These are phyloP conservation scores for Volucella inanis DNA, from an alignment of 2,888 invertebrate genomes.

Conservation along the genomic window DNA sequence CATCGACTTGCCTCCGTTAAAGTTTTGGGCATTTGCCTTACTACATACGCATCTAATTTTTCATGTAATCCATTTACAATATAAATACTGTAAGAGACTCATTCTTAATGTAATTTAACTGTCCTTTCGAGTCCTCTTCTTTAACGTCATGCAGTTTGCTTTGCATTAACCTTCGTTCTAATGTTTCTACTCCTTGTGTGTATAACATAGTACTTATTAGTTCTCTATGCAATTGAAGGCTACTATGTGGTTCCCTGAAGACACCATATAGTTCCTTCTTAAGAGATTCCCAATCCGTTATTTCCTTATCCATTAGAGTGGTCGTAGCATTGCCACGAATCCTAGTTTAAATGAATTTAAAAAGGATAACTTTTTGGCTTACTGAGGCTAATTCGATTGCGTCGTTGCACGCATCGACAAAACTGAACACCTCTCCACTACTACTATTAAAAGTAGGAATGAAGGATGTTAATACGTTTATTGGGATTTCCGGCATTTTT, in stretches of 20 bases:
- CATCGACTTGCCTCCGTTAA: not conserved
- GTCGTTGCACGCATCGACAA: constrained; percentile 20
- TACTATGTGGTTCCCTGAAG: constrained; percentile 16
- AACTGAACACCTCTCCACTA: not conserved
- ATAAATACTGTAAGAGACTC: too few species aligned
- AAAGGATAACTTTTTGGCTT: not conserved
- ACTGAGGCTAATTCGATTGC: constrained; percentile 18
- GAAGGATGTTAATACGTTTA: too few species aligned
- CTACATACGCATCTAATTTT: not conserved
- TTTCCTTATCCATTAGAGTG: constrained; percentile 10
- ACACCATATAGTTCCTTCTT: constrained; percentile 8
- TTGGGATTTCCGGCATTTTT: too few species aligned
- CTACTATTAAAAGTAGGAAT: not conserved
- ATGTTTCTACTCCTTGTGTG: too few species aligned
- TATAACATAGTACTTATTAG: constrained; percentile 16
- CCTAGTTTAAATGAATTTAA: constrained; percentile 1
- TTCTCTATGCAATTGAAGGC: constrained; percentile 15
- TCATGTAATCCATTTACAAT: not conserved
- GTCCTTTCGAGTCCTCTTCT: too few species aligned
- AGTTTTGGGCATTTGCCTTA: not conserved
- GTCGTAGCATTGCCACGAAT: not conserved
- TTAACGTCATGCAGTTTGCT: too few species aligned
- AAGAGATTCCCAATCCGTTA: not conserved
- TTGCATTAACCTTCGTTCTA: too few species aligned
- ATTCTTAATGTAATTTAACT: not conserved